These are phyloP conservation scores for Monopis laevigella DNA, from an alignment of 2,888 invertebrate genomes.

Conservation along the genomic window DNA sequence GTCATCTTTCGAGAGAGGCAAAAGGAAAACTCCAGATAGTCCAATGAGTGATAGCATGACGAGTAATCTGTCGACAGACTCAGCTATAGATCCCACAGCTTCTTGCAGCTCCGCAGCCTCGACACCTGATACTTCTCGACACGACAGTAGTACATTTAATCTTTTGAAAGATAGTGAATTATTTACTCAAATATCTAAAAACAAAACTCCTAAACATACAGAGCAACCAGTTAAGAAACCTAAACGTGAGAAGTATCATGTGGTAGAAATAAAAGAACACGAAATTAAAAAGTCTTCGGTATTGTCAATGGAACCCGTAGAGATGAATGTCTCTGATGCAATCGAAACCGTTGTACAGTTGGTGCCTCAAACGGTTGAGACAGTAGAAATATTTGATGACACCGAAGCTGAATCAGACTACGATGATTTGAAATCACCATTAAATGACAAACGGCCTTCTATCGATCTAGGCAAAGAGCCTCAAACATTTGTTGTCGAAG, in stretches of 20 bases:
- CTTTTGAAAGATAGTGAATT: slow-evolving; percentile 73
- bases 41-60: slow-evolving; percentile 22
- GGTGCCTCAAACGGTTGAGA: slow-evolving; percentile 62
- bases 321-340: slow-evolving; percentile 59
- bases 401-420: slow-evolving; percentile 48
- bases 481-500: slow-evolving; percentile 47
- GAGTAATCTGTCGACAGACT: slow-evolving; percentile 29
- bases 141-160: slow-evolving; percentile 69
- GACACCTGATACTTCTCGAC: slow-evolving; percentile 45
- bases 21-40: slow-evolving; percentile 22
- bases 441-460: slow-evolving; percentile 21
- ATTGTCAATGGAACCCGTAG: slow-evolving; percentile 37
- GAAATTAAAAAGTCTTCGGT: slow-evolving; percentile 75
- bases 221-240: slow-evolving; percentile 21
- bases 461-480: slow-evolving; percentile 40
- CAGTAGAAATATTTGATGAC: slow-evolving; percentile 63
- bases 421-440: slow-evolving; percentile 25
- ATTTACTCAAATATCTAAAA: slow-evolving; percentile 73
- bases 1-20: slow-evolving; percentile 35
- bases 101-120: slow-evolving; percentile 25
- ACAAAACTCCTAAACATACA: slow-evolving; percentile 31
- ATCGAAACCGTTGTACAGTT: slow-evolving; percentile 62
- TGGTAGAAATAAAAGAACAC: slow-evolving; percentile 75
- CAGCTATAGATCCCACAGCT: slow-evolving; percentile 27
- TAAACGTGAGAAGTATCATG: slow-evolving; percentile 46